A percentile compares a stretch with the other conserved stretches of the same genome.
Evolutionary conservation across 2,113 vertebrate genomes (phyloP).

Genomic region (Brachirus orientalis): DNA sequence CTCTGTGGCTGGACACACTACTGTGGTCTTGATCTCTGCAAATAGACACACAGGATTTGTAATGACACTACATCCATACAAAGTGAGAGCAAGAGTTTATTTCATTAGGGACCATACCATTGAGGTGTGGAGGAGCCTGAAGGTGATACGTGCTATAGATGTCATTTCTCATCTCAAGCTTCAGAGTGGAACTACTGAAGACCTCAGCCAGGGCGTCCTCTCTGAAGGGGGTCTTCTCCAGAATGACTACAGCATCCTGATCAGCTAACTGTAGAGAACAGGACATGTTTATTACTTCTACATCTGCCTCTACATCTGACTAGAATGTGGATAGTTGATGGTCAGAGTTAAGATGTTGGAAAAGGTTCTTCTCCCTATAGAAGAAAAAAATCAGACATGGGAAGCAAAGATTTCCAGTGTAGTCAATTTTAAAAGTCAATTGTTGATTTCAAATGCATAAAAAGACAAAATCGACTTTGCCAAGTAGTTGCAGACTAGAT

Average conservation of each 20-base stretch:
- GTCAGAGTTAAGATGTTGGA: no score
- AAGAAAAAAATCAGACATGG: no score
- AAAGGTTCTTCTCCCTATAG: no score
- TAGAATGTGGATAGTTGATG: neutral
- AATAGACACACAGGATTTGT: neutral
- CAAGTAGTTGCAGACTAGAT: no score
- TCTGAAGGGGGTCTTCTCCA: constrained; percentile 95
- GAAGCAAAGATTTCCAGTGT: no score
- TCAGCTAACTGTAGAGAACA: constrained; percentile 79
- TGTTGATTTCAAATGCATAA: no score
- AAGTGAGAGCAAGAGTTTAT: neutral
- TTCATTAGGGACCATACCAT: constrained; percentile 73
- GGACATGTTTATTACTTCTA: neutral
- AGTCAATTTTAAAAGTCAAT: no score
- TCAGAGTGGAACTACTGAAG: constrained; percentile 79
- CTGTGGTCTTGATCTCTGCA: constrained; percentile 91
- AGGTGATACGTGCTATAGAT: constrained; percentile 93
- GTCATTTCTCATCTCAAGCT: constrained; percentile 90
- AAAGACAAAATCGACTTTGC: no score
- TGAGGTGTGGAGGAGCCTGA: constrained; percentile 85
- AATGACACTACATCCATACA: neutral
- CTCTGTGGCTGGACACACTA: constrained; percentile 93
- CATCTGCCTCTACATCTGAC: neutral
- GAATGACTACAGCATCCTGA: constrained; percentile 89
- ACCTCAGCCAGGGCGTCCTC: constrained; percentile 84